Percentiles rank a stretch among this genome's conserved stretches.
Conservation (phyloP, 1,140 invertebrate genomes). For the Phocides pigmalion region DNA sequence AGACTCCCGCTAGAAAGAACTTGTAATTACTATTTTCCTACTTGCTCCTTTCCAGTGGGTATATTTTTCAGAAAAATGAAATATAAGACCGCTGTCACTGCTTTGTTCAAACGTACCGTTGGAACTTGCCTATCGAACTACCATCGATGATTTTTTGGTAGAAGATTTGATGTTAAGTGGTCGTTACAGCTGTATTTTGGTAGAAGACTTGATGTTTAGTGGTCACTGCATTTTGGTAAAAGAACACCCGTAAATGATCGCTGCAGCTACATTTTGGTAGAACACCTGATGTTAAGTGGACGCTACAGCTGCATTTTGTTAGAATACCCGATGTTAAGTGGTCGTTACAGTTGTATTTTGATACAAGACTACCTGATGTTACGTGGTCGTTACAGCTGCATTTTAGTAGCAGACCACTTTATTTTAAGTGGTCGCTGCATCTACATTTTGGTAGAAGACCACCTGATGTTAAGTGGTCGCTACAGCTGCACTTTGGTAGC, state of each 20-base stretch:
- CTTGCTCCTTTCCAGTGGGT: conserved; percentile 71
- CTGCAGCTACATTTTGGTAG: too few relatives aligned
- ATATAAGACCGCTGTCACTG: conserved; percentile 40
- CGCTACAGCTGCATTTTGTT: too few relatives aligned
- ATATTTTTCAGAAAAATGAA: conserved; percentile 73
- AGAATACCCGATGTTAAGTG: too few relatives aligned
- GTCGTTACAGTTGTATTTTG: too few relatives aligned
- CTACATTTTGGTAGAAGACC: too few relatives aligned
- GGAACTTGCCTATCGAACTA: not conserved
- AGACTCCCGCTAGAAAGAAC: conserved; percentile 58
- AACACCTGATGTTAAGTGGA: not conserved
- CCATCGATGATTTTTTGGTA: not conserved
- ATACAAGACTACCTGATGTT: too few relatives aligned
- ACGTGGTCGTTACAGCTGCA: too few relatives aligned
- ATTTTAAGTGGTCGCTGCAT: not conserved
- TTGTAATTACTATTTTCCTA: conserved; percentile 83
- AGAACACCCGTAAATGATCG: too few relatives aligned
- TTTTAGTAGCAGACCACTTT: not conserved
- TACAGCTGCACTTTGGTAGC: too few relatives aligned
- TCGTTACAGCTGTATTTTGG: not conserved
- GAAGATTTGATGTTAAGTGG: not conserved
- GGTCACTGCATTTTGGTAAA: too few relatives aligned
- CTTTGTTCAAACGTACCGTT: conserved; percentile 40
- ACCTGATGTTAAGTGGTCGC: too few relatives aligned
- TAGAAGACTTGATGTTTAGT: too few relatives aligned